These are phyloP conservation scores for Strigamia transsilvanica DNA, from an alignment of 2,888 invertebrate species.

Conservation along the genomic window DNA sequence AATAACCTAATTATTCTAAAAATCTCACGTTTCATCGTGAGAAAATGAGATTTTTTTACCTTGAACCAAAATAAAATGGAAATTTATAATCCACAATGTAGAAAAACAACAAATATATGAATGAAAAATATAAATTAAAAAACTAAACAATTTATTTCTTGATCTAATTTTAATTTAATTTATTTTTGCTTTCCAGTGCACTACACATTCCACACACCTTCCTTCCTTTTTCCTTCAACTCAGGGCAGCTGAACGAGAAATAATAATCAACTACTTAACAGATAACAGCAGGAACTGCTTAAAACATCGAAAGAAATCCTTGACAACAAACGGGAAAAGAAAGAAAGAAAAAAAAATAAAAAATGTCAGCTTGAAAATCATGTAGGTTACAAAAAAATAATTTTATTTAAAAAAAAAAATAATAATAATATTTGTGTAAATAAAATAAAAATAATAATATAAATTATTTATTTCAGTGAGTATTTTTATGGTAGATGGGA, in stretches of 20 bases:
- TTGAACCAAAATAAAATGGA: too few species aligned
- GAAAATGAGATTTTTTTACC: too few species aligned
- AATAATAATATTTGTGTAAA: neutral
- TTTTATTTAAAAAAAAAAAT: neutral
- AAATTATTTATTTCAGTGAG: neutral
- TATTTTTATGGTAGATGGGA: neutral
- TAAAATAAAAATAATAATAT: neutral
- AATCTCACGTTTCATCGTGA: too few species aligned
- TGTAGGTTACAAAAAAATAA: neutral
- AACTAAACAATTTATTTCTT: too few species aligned
- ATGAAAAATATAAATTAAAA: too few species aligned
- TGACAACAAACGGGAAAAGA: neutral
- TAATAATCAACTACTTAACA: neutral
- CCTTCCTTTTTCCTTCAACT: slow-evolving; percentile 1
- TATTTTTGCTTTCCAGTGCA: neutral
- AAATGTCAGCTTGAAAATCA: neutral
- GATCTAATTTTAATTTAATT: neutral
- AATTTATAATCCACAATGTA: too few species aligned
- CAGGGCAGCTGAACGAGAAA: neutral
- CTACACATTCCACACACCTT: neutral
- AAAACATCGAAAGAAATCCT: neutral
- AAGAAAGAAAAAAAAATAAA: neutral
- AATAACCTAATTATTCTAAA: too few species aligned
- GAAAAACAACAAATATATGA: too few species aligned
- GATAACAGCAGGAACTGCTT: neutral